Evolutionary conservation across 2,888 invertebrate genomes (phyloP).

Genomic region (Clivina fossor): DNA sequence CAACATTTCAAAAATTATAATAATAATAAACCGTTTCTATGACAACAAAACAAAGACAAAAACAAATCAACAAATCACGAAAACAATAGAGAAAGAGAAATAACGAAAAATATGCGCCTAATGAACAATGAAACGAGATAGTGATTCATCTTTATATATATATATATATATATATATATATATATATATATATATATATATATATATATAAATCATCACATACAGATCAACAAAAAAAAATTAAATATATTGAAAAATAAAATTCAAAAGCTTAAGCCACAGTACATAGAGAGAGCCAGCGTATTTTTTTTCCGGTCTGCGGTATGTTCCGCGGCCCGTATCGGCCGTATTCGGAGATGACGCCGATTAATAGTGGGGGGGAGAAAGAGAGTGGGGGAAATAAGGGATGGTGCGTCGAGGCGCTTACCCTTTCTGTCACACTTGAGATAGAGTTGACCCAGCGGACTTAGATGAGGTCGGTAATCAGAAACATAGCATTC

Average conservation of each 20-base stretch:
- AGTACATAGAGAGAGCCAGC: too few relatives aligned
- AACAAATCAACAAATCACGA: too few relatives aligned
- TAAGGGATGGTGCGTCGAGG: slow-evolving; percentile 9
- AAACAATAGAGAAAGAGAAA: background rate
- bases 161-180: slow-evolving; percentile 9
- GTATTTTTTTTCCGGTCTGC: too few relatives aligned
- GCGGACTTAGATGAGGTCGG: slow-evolving; percentile 74
- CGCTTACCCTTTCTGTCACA: slow-evolving; percentile 81
- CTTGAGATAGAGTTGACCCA: slow-evolving; percentile 82
- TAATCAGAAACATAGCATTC: slow-evolving; percentile 69
- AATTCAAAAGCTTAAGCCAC: too few relatives aligned
- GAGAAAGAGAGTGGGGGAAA: background rate
- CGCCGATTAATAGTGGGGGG: slow-evolving; percentile 32
- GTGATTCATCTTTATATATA: background rate
- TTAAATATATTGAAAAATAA: too few relatives aligned
- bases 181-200: slow-evolving; percentile 10
- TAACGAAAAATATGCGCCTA: background rate
- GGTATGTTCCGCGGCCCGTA: too few relatives aligned
- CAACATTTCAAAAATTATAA: too few relatives aligned
- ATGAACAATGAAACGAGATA: background rate
- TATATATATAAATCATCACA: slow-evolving; percentile 15
- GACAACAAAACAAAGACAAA: too few relatives aligned
- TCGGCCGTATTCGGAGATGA: too few relatives aligned
- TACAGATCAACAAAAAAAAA: slow-evolving; percentile 23
- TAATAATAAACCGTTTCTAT: too few relatives aligned